These are phyloP conservation scores for Cotesia glomerata DNA, from an alignment of 1,140 invertebrate species.

Conservation along the genomic window DNA sequence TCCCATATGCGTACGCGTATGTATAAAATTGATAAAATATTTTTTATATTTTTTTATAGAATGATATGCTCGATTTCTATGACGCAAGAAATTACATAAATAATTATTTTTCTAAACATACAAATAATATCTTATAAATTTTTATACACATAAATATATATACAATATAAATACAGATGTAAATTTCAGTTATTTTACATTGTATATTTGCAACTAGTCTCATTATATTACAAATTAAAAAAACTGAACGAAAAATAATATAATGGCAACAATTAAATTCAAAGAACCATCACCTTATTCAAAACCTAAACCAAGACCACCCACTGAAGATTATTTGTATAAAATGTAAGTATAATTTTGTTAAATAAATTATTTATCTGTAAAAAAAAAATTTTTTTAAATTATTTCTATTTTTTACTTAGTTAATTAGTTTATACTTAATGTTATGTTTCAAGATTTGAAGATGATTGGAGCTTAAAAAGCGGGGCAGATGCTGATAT, in stretches of 20 bases:
- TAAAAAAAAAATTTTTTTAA: neutral
- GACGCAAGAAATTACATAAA: too few species aligned
- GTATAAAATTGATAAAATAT: too few species aligned
- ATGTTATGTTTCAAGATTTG: slow-evolving; percentile 38
- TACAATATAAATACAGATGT: too few species aligned
- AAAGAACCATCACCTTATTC: slow-evolving; percentile 43
- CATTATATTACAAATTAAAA: too few species aligned
- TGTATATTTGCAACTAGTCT: too few species aligned
- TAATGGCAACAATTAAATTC: slow-evolving; percentile 48
- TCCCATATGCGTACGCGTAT: too few species aligned
- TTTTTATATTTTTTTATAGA: too few species aligned
- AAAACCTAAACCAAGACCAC: slow-evolving; percentile 29
- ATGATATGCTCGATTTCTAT: too few species aligned
- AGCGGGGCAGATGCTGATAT: slow-evolving; percentile 22
- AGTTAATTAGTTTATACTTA: neutral
- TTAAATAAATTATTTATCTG: slow-evolving; percentile 1
- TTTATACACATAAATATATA: too few species aligned
- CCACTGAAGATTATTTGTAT: slow-evolving; percentile 48
- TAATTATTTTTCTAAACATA: too few species aligned
- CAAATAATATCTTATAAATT: too few species aligned
- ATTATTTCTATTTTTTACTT: neutral
- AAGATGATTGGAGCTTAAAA: slow-evolving; percentile 37
- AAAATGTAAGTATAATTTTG: slow-evolving; percentile 40
- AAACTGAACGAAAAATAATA: slow-evolving; percentile 1
- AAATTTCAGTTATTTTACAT: too few species aligned